Percentiles rank a stretch among this genome's conserved stretches.
phyloP scores from a whole-genome alignment of 2,888 invertebrate species.

The Fabriciana adippe region DNA sequence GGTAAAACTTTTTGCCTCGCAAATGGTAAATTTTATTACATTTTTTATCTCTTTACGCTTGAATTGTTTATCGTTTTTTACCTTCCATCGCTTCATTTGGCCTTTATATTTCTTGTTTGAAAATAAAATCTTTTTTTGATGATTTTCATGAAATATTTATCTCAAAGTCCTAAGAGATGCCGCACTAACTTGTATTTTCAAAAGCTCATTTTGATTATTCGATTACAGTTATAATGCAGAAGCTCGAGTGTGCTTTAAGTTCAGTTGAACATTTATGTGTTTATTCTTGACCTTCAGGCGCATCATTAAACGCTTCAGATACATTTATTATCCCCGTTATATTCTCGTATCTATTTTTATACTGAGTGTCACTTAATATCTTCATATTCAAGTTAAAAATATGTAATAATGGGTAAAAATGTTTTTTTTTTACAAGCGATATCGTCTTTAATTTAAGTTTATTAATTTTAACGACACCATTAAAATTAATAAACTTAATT shows the following conservation, averaged over 20 bases:
- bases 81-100: neutral
- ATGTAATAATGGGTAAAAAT: neutral
- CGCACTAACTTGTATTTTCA: too few species aligned
- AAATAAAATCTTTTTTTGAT: constrained; percentile 2
- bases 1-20: neutral
- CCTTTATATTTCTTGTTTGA: constrained; percentile 1
- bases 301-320: constrained; percentile 34
- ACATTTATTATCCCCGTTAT: constrained; percentile 10
- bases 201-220: too few species aligned
- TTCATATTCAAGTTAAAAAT: neutral
- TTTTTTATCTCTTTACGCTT: constrained; percentile 5
- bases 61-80: neutral
- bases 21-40: constrained; percentile 1
- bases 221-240: too few species aligned
- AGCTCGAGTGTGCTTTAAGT: neutral
- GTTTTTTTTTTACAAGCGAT: too few species aligned
- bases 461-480: too few species aligned
- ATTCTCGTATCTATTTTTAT: neutral
- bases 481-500: too few species aligned
- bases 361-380: neutral
- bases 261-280: constrained; percentile 3
- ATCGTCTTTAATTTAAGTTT: too few species aligned
- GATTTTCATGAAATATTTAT: neutral
- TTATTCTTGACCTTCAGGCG: constrained; percentile 37
- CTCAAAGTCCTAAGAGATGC: too few species aligned